A percentile compares a stretch with the other conserved stretches of the same genome.
Conservation (phyloP, 2,888 invertebrate species). For the Acronicta leporina region DNA sequence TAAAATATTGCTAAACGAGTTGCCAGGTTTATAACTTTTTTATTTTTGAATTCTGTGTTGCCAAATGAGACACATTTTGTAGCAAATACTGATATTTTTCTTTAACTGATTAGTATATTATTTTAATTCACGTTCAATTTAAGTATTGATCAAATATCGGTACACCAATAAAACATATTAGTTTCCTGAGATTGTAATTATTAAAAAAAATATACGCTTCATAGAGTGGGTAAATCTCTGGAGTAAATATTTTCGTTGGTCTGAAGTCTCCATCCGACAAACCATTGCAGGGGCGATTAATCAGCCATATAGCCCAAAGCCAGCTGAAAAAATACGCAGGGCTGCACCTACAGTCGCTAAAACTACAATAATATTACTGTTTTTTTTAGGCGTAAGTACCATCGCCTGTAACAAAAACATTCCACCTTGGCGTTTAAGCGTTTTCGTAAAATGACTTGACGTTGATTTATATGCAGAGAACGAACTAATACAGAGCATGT, state of each 20-base stretch:
- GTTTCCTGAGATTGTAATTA: too few species aligned
- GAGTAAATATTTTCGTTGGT: background rate
- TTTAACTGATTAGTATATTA: too few species aligned
- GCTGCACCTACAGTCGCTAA: background rate
- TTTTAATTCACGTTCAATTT: too few species aligned
- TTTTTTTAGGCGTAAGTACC: background rate
- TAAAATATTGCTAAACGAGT: slow-evolving; percentile 19
- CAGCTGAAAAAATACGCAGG: background rate
- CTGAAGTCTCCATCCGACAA: background rate
- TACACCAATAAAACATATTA: too few species aligned
- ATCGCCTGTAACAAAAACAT: background rate
- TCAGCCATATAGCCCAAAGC: background rate
- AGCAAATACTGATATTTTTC: background rate
- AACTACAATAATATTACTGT: background rate
- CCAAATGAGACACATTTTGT: background rate
- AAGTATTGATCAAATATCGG: too few species aligned
- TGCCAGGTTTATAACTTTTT: slow-evolving; percentile 8
- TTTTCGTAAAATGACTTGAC: too few species aligned
- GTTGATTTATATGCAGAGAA: too few species aligned
- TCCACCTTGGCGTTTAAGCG: background rate
- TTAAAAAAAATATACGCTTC: too few species aligned
- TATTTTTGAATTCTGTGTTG: slow-evolving; percentile 9
- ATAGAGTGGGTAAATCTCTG: background rate
- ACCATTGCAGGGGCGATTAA: background rate
- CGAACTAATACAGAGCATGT: too few species aligned